Evolutionary conservation across 2,888 invertebrate genomes (phyloP).

Genomic region (Lasioglossum lativentre): DNA sequence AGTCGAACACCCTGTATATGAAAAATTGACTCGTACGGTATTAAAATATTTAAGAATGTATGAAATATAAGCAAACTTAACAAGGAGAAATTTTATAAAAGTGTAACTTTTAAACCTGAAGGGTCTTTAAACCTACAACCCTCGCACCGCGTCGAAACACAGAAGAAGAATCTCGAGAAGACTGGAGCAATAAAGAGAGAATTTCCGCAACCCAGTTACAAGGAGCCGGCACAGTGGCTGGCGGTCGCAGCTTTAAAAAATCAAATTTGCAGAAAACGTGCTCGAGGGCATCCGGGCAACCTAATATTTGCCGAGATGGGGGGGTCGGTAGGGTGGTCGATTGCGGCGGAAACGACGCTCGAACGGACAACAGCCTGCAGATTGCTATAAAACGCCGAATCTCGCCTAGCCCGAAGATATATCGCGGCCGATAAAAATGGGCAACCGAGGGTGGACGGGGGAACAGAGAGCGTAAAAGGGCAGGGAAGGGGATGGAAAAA

Average conservation of each 20-base stretch:
- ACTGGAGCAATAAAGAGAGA: not conserved
- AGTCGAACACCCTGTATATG: no score
- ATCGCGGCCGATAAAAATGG: slow-evolving; percentile 36
- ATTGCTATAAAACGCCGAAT: slow-evolving; percentile 39
- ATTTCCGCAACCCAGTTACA: not conserved
- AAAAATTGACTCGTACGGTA: no score
- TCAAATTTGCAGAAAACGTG: not conserved
- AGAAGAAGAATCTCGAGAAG: not conserved
- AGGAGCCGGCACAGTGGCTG: not conserved
- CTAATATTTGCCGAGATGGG: not conserved
- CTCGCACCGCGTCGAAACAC: not conserved
- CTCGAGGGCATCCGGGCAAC: not conserved
- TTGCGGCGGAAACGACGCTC: slow-evolving; percentile 10
- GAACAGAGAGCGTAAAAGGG: not conserved
- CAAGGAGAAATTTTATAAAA: not conserved
- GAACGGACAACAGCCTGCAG: slow-evolving; percentile 22
- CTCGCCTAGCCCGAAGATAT: slow-evolving; percentile 19
- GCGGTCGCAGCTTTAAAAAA: not conserved
- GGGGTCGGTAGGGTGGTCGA: not conserved
- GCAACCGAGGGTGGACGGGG: not conserved
- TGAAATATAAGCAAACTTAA: no score
- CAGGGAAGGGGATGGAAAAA: slow-evolving; percentile 13
- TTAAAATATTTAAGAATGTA: not conserved
- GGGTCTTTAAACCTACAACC: not conserved
- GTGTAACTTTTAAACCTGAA: not conserved